phyloP scores from a whole-genome alignment of 2,797 vertebrate species.

The Cephalopachus bancanus region DNA sequence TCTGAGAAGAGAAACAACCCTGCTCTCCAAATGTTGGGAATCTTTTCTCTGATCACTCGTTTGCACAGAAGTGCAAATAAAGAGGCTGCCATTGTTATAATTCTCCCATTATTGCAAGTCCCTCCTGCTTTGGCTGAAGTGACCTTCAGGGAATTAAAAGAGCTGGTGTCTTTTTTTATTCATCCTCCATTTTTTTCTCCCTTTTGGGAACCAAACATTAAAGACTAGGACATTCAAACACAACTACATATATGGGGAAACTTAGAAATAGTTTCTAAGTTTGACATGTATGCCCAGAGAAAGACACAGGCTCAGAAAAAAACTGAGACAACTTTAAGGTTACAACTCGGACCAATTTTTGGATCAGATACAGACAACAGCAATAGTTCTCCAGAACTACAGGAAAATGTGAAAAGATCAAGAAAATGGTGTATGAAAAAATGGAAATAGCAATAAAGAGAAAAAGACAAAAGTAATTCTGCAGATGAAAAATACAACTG shows the following conservation, averaged over 20 bases:
- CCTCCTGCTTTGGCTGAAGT: background rate
- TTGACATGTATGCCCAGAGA: background rate
- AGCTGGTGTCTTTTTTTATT: background rate
- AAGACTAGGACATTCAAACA: background rate
- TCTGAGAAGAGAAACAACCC: background rate
- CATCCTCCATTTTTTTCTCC: background rate
- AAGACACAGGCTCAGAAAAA: background rate
- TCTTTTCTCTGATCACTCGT: background rate
- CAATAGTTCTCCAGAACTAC: background rate
- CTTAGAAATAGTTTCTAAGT: too few species aligned
- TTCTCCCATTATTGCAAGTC: background rate
- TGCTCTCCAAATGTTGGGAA: background rate
- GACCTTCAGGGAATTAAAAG: background rate
- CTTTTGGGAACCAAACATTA: background rate
- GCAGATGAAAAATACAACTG: background rate
- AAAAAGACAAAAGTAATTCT: too few species aligned
- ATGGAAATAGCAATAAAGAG: too few species aligned
- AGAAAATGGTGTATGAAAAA: background rate
- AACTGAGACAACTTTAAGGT: background rate
- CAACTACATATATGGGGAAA: background rate
- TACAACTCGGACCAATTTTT: background rate
- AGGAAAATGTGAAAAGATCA: background rate
- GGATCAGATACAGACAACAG: background rate
- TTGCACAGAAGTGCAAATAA: background rate
- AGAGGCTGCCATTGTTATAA: background rate